Base-by-base conservation (phyloP, 2,888 invertebrate species). In the Amphimallon solstitiale region DNA sequence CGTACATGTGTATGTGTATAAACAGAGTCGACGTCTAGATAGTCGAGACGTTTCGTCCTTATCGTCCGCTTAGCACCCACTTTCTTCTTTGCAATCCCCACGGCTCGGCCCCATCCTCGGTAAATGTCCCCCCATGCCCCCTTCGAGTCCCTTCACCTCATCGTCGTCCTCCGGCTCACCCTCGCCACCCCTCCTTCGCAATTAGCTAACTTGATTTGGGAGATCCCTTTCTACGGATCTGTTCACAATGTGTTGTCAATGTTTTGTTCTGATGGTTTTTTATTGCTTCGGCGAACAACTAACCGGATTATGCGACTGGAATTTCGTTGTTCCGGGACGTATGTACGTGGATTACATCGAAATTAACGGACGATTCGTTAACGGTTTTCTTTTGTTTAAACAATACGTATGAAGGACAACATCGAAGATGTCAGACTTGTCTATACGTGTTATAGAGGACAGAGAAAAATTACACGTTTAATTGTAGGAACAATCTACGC, bases 201-300 rank as follows among this genome's bases (percentile, higher is more conserved):
- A 83, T 83, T 83, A 83, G 81, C 82, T 83, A 83, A 83, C 81
- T 83, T 79, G 79, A 83, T 83, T 83, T 83, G 78, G 76, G 80
- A 80, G 82, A 82, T 82, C 81, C 81, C 81, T 81, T 81, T 80
- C 79, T 77, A 70, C 68, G 79, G 80, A 80, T 80, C 80, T 78
- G 79, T 79, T 81, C 79, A 75, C 80, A 79, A 80, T 80, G 81
- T 81, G 81, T 81, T 81, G 81, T 80, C 80, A 79, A 80, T 80
- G 81, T 80, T 81, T 80, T 81, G 80, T 80, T 78, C 79, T 75
- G 71, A 74, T 75, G 75, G 77, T 76, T 75, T 76, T 77, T 76
- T 75, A 72, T 75, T 76, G 75, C 75, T 72, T 73, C 73, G 72
- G 74, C 75, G 73, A 73, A 73, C 71, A 71, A 66, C 68, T 72